Conservation (phyloP, 2,797 vertebrate genomes). For the Hippopotamyrus pictus region DNA sequence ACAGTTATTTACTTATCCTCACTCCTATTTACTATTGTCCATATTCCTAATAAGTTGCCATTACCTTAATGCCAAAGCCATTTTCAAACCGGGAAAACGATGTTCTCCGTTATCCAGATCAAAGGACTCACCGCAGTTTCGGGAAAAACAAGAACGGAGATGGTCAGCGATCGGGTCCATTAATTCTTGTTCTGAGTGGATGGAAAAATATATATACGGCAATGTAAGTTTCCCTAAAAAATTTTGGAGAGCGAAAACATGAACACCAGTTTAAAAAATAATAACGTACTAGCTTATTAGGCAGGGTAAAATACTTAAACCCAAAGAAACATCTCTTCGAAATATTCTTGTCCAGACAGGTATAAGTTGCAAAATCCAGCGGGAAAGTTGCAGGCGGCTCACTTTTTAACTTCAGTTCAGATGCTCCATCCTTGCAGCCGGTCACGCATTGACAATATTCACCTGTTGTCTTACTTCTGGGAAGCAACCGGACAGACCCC, state of each 20-base stretch:
- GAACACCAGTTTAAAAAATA: background rate
- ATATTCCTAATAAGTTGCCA: background rate
- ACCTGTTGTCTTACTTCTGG: background rate
- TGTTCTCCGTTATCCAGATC: background rate
- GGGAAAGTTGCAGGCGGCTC: background rate
- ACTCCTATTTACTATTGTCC: background rate
- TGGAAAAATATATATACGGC: background rate
- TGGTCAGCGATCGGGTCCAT: background rate
- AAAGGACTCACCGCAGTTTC: background rate
- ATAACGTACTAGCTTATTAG: background rate
- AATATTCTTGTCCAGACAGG: background rate
- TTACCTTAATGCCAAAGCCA: background rate
- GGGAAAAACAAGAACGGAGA: background rate
- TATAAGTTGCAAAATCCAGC: background rate
- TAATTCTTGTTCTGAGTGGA: slow-evolving; percentile 6
- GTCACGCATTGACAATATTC: background rate
- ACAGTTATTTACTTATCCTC: background rate
- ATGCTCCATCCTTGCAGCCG: background rate
- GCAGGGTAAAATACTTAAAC: background rate
- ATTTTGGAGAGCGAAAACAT: background rate
- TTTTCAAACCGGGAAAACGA: background rate
- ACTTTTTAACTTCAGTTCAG: background rate
- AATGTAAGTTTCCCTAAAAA: background rate
- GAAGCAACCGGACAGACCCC: background rate
- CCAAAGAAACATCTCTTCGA: background rate